phyloP scores from a whole-genome alignment of 2,888 invertebrate species.

The Lumbricus terrestris region DNA sequence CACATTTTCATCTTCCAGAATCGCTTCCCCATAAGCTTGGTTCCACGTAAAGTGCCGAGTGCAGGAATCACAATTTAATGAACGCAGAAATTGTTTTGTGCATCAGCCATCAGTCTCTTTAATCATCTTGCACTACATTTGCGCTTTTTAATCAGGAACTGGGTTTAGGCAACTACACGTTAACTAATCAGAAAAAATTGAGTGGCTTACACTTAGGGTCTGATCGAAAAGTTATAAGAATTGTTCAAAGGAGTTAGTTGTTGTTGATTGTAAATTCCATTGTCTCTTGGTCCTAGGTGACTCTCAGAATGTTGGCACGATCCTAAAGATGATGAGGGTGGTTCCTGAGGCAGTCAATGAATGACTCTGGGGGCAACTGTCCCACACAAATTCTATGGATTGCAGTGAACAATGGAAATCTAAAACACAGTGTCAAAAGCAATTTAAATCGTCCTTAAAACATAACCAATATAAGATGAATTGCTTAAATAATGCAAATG shows the following conservation, averaged over 20 bases:
- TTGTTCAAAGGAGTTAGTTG: not conserved
- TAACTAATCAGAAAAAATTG: too few relatives aligned
- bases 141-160: too few relatives aligned
- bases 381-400: slow-evolving; percentile 89
- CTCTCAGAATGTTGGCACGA: not conserved
- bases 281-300: not conserved
- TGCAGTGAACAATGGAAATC: slow-evolving; percentile 93
- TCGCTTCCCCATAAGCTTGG: not conserved
- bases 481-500: not conserved
- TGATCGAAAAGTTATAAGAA: not conserved
- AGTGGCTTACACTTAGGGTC: not conserved
- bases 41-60: not conserved
- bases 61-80: slow-evolving; percentile 3
- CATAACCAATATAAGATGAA: not conserved
- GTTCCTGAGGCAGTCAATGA: slow-evolving; percentile 87
- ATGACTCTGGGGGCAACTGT: slow-evolving; percentile 73
- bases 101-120: too few relatives aligned
- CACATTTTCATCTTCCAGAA: not conserved
- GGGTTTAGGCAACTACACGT: too few relatives aligned
- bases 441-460: not conserved
- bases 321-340: slow-evolving; percentile 91
- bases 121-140: too few relatives aligned
- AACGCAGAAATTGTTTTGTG: not conserved
- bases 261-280: not conserved
- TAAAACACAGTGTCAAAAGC: slow-evolving; percentile 55